Evolutionary conservation across 1,140 invertebrate species (phyloP).

Genomic region (Lanistes nyassanus): DNA sequence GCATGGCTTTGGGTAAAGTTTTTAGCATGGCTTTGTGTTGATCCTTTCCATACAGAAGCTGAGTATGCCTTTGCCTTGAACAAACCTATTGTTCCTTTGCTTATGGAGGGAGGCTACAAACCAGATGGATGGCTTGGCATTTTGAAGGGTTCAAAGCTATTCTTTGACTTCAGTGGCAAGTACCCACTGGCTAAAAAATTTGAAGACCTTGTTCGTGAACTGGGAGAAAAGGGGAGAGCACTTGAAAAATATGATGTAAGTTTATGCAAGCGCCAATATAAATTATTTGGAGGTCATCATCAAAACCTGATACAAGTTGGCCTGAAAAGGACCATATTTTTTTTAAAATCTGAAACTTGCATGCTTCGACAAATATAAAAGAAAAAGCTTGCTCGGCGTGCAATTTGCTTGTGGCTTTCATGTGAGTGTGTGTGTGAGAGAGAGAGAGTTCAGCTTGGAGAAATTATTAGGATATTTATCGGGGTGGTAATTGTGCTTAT

Average conservation of each 20-base stretch:
- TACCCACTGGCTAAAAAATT: slow-evolving; percentile 41
- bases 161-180: slow-evolving; percentile 52
- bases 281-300: neutral
- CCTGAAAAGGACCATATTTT: neutral
- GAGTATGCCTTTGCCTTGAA: slow-evolving; percentile 51
- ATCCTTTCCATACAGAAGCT: slow-evolving; percentile 41
- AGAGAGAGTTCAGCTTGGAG: too few relatives aligned
- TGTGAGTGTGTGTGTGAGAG: too few relatives aligned
- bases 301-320: neutral
- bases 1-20: too few relatives aligned
- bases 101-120: slow-evolving; percentile 50
- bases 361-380: too few relatives aligned
- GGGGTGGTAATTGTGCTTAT: too few relatives aligned
- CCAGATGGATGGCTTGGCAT: slow-evolving; percentile 59
- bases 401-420: too few relatives aligned
- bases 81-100: slow-evolving; percentile 53
- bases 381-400: too few relatives aligned
- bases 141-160: slow-evolving; percentile 49
- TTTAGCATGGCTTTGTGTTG: neutral
- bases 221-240: slow-evolving; percentile 22
- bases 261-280: neutral
- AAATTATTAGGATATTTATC: too few relatives aligned
- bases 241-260: too few relatives aligned
- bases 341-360: too few relatives aligned
- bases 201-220: slow-evolving; percentile 36